Evolutionary conservation across 1,140 invertebrate genomes (phyloP).

Genomic region (Saccostrea cuccullata): DNA sequence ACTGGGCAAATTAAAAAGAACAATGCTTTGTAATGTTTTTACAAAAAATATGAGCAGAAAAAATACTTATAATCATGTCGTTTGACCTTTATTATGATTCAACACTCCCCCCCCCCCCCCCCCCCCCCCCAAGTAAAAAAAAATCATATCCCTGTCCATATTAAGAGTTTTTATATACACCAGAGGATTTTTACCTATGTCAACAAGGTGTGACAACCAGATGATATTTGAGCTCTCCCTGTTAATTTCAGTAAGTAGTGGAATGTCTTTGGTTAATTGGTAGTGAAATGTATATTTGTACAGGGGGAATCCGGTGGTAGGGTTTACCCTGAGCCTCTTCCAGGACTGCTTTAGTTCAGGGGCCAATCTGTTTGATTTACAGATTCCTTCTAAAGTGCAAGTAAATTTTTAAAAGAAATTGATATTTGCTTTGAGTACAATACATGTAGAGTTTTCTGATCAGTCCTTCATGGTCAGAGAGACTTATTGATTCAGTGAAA

Average conservation of each 20-base stretch:
- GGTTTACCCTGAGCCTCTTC: neutral
- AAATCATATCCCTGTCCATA: no score
- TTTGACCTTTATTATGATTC: no score
- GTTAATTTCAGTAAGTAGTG: neutral
- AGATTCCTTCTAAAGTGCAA: constrained; percentile 11
- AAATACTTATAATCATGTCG: no score
- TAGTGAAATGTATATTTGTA: constrained; percentile 7
- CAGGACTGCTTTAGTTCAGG: neutral
- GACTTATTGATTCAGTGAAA: neutral
- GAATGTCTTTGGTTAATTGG: neutral
- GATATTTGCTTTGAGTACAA: neutral
- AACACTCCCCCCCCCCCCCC: no score
- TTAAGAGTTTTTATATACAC: no score
- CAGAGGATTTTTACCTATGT: neutral
- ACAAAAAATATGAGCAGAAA: no score
- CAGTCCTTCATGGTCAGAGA: neutral
- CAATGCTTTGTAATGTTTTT: no score
- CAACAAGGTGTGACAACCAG: neutral
- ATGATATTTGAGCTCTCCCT: neutral
- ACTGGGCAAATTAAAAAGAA: no score
- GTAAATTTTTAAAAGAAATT: neutral
- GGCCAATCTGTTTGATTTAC: neutral
- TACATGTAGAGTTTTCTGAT: constrained; percentile 8
- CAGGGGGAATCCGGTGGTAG: neutral
- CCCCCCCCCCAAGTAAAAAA: no score